These are phyloP conservation scores for Probosciger aterrimus DNA, from an alignment of 2,113 vertebrate genomes.

Conservation along the genomic window DNA sequence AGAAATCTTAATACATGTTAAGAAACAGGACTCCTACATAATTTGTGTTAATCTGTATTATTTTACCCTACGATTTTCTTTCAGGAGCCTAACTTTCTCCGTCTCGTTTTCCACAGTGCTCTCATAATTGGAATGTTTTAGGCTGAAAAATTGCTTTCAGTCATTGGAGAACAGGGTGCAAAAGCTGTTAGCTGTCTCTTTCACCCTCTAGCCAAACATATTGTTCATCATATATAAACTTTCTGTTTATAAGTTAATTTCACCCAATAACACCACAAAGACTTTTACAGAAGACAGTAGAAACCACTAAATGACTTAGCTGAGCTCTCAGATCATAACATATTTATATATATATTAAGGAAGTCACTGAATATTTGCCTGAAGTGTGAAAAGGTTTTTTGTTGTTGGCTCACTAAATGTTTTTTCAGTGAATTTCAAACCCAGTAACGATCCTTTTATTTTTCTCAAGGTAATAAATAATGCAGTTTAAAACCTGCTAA, in stretches of 20 bases:
- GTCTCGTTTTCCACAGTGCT: background rate
- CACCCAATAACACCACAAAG: background rate
- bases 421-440: background rate
- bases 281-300: background rate
- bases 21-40: conserved; percentile 39
- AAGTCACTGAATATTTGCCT: background rate
- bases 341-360: background rate
- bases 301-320: background rate
- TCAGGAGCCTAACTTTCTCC: background rate
- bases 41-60: conserved; percentile 43
- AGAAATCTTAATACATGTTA: conserved; percentile 63
- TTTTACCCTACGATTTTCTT: conserved; percentile 21
- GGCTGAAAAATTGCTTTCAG: background rate
- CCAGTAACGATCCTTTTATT: background rate
- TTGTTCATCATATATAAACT: background rate
- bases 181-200: background rate
- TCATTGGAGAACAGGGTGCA: background rate
- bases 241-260: background rate
- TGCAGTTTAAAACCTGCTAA: background rate
- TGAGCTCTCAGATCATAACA: background rate
- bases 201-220: background rate
- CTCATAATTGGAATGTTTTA: background rate
- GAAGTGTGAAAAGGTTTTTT: background rate
- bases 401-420: background rate
- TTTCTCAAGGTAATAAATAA: background rate